Evolutionary conservation across 1,140 invertebrate species (phyloP).

Genomic region (Aphelinus atriplicis): DNA sequence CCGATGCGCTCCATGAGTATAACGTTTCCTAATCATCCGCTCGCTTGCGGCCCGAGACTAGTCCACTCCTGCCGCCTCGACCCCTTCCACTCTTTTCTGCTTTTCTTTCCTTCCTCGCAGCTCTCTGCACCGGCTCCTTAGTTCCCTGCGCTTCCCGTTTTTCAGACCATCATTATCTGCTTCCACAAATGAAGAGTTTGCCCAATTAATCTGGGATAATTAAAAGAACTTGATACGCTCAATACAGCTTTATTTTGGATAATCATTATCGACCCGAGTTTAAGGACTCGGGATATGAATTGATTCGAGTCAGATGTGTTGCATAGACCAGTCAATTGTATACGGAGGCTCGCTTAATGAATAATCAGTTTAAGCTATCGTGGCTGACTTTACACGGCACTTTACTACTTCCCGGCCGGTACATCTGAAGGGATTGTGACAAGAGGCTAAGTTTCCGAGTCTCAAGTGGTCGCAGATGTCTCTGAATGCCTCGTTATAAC

Average conservation of each 20-base stretch:
- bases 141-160: no score
- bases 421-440: not conserved
- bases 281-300: no score
- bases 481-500: conserved; percentile 12
- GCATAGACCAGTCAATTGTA: no score
- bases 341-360: no score
- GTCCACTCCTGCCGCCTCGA: not conserved
- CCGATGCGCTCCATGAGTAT: not conserved
- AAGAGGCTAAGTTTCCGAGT: not conserved
- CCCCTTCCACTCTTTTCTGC: not conserved
- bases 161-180: no score
- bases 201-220: no score
- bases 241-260: no score
- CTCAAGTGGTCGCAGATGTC: not conserved
- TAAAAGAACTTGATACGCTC: no score
- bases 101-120: not conserved
- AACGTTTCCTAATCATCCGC: conserved; percentile 5
- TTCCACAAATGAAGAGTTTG: no score
- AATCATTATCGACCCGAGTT: no score
- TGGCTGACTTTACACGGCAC: not conserved
- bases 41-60: not conserved
- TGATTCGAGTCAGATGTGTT: no score
- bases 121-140: no score
- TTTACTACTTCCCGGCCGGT: not conserved
- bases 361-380: not conserved